A percentile compares a stretch with the other conserved stretches of the same genome.
Conservation (phyloP, 2,113 vertebrate genomes). For the Peucedramus taeniatus region DNA sequence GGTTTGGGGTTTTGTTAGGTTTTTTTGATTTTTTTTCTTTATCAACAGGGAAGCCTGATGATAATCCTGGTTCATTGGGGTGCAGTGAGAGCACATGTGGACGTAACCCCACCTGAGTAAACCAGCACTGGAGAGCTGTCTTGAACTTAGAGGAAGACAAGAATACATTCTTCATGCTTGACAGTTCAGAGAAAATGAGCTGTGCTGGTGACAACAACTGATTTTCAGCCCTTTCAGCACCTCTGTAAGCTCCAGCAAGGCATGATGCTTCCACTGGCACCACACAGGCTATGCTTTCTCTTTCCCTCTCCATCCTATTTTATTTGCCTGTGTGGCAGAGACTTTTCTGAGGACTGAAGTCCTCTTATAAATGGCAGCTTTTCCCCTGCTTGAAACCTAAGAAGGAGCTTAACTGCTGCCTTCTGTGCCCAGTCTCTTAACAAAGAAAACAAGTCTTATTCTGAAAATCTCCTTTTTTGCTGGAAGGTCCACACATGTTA, state of each 20-base stretch:
- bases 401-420: not conserved
- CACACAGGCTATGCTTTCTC: not conserved
- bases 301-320: not conserved
- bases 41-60: not conserved
- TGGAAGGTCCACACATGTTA: not conserved
- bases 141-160: not conserved
- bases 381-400: not conserved
- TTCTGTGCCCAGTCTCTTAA: not conserved
- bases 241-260: not conserved
- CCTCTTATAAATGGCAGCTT: not conserved
- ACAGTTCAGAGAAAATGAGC: not conserved
- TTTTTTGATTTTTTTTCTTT: not conserved
- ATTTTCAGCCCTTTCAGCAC: not conserved
- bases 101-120: not conserved
- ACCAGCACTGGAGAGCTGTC: not conserved
- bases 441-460: not conserved
- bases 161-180: not conserved
- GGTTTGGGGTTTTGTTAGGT: rapidly evolving
- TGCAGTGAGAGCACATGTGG: not conserved
- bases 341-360: not conserved
- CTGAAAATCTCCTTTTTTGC: not conserved
- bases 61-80: not conserved
- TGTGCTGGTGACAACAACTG: not conserved
- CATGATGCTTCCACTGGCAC: not conserved
- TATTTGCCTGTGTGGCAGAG: not conserved